phyloP scores from a whole-genome alignment of 2,888 invertebrate genomes.

The Nemotelus nigrinus region DNA sequence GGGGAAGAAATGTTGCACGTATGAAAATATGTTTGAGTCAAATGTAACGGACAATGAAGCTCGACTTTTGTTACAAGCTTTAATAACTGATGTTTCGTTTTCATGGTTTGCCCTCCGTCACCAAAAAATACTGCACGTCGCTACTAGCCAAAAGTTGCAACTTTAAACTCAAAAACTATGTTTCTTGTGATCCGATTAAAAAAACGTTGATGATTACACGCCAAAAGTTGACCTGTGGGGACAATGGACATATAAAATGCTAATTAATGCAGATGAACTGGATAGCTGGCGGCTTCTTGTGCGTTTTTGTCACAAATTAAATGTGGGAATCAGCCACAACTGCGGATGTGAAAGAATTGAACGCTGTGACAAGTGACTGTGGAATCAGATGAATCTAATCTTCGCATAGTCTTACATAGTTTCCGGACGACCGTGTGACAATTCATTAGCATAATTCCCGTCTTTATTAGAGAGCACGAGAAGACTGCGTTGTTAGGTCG shows the following conservation, averaged over 20 bases:
- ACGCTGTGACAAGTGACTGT: conserved; percentile 23
- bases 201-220: conserved; percentile 7
- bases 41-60: no score
- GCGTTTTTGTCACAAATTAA: conserved; percentile 29
- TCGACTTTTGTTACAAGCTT: no score
- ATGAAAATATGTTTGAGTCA: no score
- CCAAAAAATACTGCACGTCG: no score
- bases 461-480: conserved; percentile 1
- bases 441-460: conserved; percentile 38
- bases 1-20: no score
- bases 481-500: neutral
- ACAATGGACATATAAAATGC: conserved; percentile 33
- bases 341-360: conserved; percentile 28
- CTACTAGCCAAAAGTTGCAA: no score
- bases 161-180: no score
- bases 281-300: neutral
- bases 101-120: no score
- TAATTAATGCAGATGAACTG: conserved; percentile 36
- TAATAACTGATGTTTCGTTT: no score
- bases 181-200: neutral
- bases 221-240: conserved; percentile 3
- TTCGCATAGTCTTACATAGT: conserved; percentile 20
- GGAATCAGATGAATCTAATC: conserved; percentile 9
- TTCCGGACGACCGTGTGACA: conserved; percentile 24
- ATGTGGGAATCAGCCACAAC: conserved; percentile 25